phyloP scores from a whole-genome alignment of 2,113 vertebrate genomes.

The Serilophus lunatus region DNA sequence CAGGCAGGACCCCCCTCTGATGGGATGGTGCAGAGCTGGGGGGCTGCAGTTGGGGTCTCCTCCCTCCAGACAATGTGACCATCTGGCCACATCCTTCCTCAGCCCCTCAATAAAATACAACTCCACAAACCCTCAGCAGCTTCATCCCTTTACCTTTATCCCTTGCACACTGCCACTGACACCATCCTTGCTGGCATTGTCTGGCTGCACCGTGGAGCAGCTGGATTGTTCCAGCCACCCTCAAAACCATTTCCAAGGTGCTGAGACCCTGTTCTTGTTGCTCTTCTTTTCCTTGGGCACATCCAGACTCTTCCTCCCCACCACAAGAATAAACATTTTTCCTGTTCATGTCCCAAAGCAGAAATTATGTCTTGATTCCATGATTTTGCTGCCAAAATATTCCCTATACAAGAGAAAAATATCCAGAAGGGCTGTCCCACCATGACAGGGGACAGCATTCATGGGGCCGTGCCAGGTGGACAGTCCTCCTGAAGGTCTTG shows the following conservation, averaged over 20 bases:
- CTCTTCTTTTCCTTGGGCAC: neutral
- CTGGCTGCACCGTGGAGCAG: neutral
- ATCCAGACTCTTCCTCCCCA: neutral
- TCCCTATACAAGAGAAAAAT: neutral
- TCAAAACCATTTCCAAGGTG: neutral
- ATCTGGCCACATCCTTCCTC: neutral
- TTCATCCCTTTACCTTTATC: neutral
- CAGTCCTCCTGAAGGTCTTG: fast-evolving
- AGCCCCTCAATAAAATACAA: neutral
- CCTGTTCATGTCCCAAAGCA: neutral
- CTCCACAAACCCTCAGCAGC: neutral
- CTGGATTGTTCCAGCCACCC: neutral
- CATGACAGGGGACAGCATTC: neutral
- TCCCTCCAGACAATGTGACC: neutral
- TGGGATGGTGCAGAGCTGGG: neutral
- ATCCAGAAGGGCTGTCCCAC: neutral
- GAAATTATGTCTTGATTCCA: neutral
- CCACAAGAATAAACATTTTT: neutral
- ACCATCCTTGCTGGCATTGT: neutral
- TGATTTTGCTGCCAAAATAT: neutral
- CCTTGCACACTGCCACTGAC: neutral
- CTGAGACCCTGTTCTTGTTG: fast-evolving
- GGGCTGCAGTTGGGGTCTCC: neutral
- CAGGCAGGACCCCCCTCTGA: neutral
- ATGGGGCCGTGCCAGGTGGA: neutral